These are phyloP conservation scores for Tolypeutes matacus DNA, from an alignment of 2,797 vertebrate species.

Conservation along the genomic window DNA sequence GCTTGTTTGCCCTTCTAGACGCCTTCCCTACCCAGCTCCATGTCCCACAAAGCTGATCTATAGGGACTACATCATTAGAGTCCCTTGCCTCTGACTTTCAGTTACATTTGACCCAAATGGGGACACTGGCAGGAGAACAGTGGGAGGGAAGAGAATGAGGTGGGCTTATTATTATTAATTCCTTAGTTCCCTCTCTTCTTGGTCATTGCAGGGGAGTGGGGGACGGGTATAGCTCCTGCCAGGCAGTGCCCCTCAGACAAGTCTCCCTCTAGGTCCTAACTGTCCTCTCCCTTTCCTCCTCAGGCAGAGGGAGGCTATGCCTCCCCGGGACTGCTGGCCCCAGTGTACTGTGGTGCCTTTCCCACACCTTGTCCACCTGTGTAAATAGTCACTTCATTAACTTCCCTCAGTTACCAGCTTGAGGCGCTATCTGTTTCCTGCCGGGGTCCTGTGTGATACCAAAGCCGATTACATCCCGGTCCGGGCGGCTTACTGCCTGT, in stretches of 20 bases:
- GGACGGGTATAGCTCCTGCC: neutral
- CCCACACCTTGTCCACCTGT: neutral
- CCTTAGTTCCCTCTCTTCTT: neutral
- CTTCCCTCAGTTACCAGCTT: neutral
- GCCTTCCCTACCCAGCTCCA: neutral
- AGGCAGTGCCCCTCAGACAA: neutral
- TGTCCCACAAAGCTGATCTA: neutral
- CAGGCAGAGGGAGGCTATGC: neutral
- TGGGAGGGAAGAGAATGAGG: neutral
- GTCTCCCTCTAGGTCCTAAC: neutral
- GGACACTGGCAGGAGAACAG: too few relatives aligned
- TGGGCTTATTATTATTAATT: neutral
- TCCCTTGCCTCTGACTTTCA: neutral
- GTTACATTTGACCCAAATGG: neutral
- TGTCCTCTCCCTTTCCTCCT: neutral
- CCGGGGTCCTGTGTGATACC: neutral
- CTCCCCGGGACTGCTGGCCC: neutral
- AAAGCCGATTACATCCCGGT: neutral
- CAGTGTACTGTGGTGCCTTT: neutral
- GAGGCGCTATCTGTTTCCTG: neutral
- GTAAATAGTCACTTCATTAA: constrained; percentile 6
- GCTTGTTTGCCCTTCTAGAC: neutral
- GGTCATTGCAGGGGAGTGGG: neutral
- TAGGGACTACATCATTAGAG: too few relatives aligned
- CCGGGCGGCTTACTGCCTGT: neutral